phyloP scores from a whole-genome alignment of 92 coral and sea anemone species.

The Palythoa heliodiscus region DNA sequence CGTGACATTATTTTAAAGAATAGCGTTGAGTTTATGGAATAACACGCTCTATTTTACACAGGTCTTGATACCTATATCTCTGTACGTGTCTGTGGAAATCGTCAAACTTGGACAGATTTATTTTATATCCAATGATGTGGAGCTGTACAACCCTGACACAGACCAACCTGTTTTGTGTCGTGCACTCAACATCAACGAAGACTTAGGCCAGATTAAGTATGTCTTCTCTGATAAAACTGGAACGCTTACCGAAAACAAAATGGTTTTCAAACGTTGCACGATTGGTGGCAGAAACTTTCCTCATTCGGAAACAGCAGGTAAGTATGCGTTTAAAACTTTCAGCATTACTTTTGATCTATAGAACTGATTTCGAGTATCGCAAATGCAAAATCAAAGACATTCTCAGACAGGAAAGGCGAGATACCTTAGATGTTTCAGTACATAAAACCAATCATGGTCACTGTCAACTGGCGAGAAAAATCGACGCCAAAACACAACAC shows the following conservation, averaged over 20 bases:
- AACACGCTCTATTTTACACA: conserved; percentile 24
- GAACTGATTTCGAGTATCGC: too few relatives aligned
- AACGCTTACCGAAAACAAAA: conserved; percentile 95
- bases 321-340: not conserved
- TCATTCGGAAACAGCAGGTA: conserved; percentile 68
- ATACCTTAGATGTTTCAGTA: too few relatives aligned
- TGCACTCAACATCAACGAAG: conserved; percentile 96
- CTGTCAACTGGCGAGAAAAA: too few relatives aligned
- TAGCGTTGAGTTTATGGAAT: too few relatives aligned
- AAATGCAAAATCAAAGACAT: too few relatives aligned
- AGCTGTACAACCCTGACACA: conserved; percentile 83
- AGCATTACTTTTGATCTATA: too few relatives aligned
- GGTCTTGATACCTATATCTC: conserved; percentile 95
- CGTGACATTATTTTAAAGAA: too few relatives aligned
- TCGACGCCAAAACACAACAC: too few relatives aligned
- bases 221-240: conserved; percentile 99
- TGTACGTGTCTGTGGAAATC: conserved; percentile 96
- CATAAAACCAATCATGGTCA: too few relatives aligned
- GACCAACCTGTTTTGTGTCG: conserved; percentile 97
- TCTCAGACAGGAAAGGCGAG: too few relatives aligned
- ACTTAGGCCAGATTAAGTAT: conserved; percentile 92
- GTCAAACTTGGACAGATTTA: conserved; percentile 93
- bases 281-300: conserved; percentile 89
- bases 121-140: conserved; percentile 84
- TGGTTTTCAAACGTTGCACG: conserved; percentile 92